Evolutionary conservation across 2,797 vertebrate species (phyloP).

Genomic region (Pantherophis alleghaniensis): DNA sequence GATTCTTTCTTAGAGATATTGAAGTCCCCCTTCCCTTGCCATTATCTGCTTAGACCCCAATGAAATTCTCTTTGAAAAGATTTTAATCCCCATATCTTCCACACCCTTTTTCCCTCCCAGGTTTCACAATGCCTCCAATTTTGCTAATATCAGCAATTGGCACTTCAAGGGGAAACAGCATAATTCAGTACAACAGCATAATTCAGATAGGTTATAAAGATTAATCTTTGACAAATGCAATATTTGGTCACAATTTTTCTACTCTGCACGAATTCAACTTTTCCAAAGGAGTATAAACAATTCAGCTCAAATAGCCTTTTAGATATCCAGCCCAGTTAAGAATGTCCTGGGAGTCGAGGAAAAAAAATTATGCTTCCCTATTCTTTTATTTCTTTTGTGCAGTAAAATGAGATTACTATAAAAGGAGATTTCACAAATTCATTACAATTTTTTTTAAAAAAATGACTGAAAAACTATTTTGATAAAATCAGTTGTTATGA

Average conservation of each 20-base stretch:
- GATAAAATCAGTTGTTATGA: neutral
- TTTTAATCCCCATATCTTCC: constrained; percentile 12
- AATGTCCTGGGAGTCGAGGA: neutral
- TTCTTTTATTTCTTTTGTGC: neutral
- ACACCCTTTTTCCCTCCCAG: neutral
- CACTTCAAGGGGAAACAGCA: neutral
- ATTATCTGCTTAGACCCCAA: neutral
- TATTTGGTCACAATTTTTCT: constrained; percentile 13
- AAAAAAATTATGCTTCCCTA: neutral
- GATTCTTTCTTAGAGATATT: constrained; percentile 1
- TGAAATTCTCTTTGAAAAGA: constrained; percentile 1
- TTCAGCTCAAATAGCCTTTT: constrained; percentile 28
- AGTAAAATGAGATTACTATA: constrained; percentile 20
- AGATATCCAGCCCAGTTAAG: neutral
- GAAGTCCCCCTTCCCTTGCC: constrained; percentile 1
- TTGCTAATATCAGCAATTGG: constrained; percentile 16
- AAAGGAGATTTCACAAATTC: neutral
- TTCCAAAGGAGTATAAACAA: constrained; percentile 27
- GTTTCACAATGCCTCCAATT: neutral
- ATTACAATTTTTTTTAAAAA: neutral
- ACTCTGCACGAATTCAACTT: neutral
- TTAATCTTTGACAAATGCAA: constrained; percentile 21
- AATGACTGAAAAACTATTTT: neutral
- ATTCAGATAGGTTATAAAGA: constrained; percentile 5
- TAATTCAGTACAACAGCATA: neutral